These are phyloP conservation scores for Amniataba percoides DNA, from an alignment of 2,797 vertebrate species.

Conservation along the genomic window DNA sequence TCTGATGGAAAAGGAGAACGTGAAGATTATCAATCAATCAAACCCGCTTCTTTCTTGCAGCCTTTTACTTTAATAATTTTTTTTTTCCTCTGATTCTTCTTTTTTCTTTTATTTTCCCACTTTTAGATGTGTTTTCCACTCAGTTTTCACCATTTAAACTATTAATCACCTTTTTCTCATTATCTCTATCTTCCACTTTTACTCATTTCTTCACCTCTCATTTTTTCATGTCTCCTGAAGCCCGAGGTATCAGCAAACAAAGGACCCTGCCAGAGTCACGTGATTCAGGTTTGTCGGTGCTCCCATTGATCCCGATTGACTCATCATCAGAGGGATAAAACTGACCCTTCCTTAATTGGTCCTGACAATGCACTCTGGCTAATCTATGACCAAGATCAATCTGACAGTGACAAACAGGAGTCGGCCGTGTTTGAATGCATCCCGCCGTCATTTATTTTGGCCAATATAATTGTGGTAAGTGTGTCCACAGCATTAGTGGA, in stretches of 20 bases:
- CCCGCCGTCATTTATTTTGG: neutral
- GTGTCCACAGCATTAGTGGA: slow-evolving; percentile 1
- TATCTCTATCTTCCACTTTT: too few relatives aligned
- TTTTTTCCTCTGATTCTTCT: too few relatives aligned
- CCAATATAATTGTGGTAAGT: neutral
- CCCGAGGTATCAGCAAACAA: neutral
- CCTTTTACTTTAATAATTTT: neutral
- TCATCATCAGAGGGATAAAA: slow-evolving; percentile 15
- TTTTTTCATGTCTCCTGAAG: neutral
- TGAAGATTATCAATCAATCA: neutral
- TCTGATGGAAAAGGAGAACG: neutral
- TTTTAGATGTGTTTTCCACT: neutral
- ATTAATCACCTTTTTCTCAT: neutral
- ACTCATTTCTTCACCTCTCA: neutral
- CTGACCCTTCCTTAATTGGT: slow-evolving; percentile 45
- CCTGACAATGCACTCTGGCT: slow-evolving; percentile 53
- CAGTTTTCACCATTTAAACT: neutral
- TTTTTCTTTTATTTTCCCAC: neutral
- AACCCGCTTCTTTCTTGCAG: neutral
- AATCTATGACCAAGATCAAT: slow-evolving; percentile 56
- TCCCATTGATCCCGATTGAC: slow-evolving; percentile 25
- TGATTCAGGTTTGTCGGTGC: neutral
- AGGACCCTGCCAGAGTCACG: neutral
- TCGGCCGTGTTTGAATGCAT: neutral
- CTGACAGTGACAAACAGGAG: slow-evolving; percentile 17